These are phyloP conservation scores for Chydorus sphaericus DNA, from an alignment of 2,888 invertebrate species.

Conservation along the genomic window DNA sequence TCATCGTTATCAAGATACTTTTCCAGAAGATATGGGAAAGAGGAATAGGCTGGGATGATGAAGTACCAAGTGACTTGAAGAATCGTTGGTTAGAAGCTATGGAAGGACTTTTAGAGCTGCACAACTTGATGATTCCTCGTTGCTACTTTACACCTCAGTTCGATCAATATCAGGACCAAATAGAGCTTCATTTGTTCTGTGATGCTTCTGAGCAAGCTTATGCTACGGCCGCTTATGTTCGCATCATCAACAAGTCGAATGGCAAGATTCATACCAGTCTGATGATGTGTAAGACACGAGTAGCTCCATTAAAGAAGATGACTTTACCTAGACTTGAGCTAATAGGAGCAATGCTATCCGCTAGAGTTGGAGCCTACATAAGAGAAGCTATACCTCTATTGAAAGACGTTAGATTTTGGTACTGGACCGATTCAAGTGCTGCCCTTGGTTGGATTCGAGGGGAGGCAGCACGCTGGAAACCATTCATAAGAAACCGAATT, in stretches of 20 bases:
- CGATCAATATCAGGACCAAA: neutral
- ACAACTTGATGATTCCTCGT: conserved; percentile 11
- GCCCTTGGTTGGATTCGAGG: conserved; percentile 19
- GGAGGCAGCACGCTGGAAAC: conserved; percentile 16
- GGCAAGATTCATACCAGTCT: conserved; percentile 2
- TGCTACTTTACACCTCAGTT: no score
- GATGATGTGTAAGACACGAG: conserved; percentile 17
- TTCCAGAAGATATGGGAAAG: conserved; percentile 22
- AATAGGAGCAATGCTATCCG: conserved; percentile 12
- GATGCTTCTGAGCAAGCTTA: conserved; percentile 21
- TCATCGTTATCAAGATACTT: conserved; percentile 18
- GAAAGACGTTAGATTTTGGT: neutral
- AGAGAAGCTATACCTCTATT: neutral
- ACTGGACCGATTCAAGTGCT: conserved; percentile 19
- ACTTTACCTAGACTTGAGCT: conserved; percentile 21
- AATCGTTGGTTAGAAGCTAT: conserved; percentile 4
- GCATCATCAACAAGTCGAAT: neutral
- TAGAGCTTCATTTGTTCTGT: conserved; percentile 18
- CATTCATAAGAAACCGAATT: conserved; percentile 21
- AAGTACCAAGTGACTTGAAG: conserved; percentile 14
- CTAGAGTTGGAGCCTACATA: neutral
- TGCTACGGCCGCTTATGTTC: conserved; percentile 19
- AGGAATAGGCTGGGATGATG: conserved; percentile 21
- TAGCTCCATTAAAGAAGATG: conserved; percentile 19
- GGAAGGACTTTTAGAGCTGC: neutral